These are phyloP conservation scores for Otus sunia DNA, from an alignment of 2,113 vertebrate genomes.

Conservation along the genomic window DNA sequence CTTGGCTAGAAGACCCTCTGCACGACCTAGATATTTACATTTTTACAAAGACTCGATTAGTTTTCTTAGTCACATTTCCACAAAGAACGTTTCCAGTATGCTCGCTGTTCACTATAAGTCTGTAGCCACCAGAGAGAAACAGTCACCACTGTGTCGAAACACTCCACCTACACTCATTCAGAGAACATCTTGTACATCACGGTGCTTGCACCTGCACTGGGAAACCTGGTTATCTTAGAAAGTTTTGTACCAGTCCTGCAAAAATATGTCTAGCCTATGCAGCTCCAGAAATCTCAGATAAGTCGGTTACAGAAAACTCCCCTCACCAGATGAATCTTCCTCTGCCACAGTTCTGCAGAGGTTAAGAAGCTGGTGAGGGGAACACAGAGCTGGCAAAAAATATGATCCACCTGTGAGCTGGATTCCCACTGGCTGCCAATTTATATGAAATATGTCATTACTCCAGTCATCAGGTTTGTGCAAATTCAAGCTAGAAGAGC, in stretches of 20 bases:
- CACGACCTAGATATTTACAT: fast-evolving
- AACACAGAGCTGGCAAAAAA: neutral
- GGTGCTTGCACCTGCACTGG: fast-evolving
- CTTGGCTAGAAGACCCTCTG: neutral
- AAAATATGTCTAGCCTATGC: neutral
- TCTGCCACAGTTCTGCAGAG: neutral
- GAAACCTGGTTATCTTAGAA: neutral
- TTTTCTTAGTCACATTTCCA: neutral
- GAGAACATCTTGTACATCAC: no score
- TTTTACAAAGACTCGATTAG: neutral
- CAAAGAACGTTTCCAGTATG: neutral
- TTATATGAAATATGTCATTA: neutral
- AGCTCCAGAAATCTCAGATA: neutral
- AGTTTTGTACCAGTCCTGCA: neutral
- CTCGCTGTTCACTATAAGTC: neutral
- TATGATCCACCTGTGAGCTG: fast-evolving
- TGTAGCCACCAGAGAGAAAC: neutral
- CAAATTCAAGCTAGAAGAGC: neutral
- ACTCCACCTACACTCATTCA: neutral
- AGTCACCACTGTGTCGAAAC: neutral
- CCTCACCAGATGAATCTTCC: neutral
- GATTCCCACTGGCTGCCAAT: neutral
- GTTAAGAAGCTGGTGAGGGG: no score
- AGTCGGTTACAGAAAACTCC: neutral
- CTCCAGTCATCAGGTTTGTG: neutral